Base-by-base conservation (phyloP, 1,140 invertebrate genomes). In the Ylistrum balloti region DNA sequence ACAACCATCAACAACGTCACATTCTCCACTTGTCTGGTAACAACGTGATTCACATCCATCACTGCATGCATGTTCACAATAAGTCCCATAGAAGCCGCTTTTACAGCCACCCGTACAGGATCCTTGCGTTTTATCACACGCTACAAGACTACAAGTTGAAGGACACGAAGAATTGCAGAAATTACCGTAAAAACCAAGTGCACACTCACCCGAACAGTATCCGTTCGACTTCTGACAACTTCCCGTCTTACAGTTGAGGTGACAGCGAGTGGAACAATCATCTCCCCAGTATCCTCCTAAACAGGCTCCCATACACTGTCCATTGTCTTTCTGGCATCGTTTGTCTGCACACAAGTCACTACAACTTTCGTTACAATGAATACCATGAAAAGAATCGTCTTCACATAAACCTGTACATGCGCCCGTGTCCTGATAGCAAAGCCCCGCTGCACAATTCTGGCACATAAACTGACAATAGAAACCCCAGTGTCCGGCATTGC, bases 231-330 rank as follows among this genome's bases (percentile, higher is more conserved):
- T 87, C 7, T 90, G 56, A 90, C 90, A 90, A 15, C 48, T 48
- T 28, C 86, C 56, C 2, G 32, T 34, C 85, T 85, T 34, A 89
- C 56, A 91, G 90, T 91, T 91, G 38, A 22, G 32, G 17, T 85
- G 87, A 87, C 93, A 93, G 85, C 38, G 33, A 1, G 85, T 85
- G 3, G 32, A 20, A 45, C 91, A 91, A 33, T 45, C 86, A 0
- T 86, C 32, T 0, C 91, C 91, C 45, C 90, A 90, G 45, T 90
- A 92, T 13, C 93, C 93, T 15, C 90, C n/a, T 15, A 91, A 85
- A 87, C 92, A 93, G 17, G 90, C 90, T 33, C 88, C 86, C 35
- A 91, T 38, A 87, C 93, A 93, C 3, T 56, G 88, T 5, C 92
- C 93, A 17, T 41, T 48, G 0, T 85, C 41, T 56, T 92, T 91